Percentiles rank a stretch among this genome's conserved stretches.
Evolutionary conservation across 2,797 vertebrate genomes (phyloP).

Genomic region (Halcyon smyrnensis): DNA sequence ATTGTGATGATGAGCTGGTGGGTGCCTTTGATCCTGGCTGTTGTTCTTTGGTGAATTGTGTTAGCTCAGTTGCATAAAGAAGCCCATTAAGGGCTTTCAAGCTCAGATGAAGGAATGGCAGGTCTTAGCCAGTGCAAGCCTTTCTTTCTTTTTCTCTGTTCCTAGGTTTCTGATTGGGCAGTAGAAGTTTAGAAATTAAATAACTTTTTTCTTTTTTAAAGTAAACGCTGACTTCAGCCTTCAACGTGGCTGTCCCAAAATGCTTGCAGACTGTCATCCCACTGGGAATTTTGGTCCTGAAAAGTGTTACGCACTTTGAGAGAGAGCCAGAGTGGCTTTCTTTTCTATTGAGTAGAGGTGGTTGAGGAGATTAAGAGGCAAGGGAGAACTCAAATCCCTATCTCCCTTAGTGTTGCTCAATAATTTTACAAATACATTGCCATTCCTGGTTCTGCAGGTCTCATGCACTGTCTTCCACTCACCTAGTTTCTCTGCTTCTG

Average conservation of each 20-base stretch:
- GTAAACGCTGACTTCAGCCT: conserved; percentile 42
- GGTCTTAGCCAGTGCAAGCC: conserved; percentile 53
- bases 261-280: conserved; percentile 10
- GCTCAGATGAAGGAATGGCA: conserved; percentile 40
- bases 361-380: conserved; percentile 8
- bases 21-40: conserved; percentile 24
- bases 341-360: background rate
- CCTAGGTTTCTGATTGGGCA: conserved; percentile 69
- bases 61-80: conserved; percentile 66
- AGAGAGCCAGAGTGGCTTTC: background rate
- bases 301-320: background rate
- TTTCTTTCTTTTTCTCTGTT: conserved; percentile 47
- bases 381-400: background rate
- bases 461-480: background rate
- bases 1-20: background rate
- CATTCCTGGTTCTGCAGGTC: background rate
- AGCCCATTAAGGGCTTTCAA: conserved; percentile 45
- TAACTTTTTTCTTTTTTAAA: conserved; percentile 8
- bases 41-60: conserved; percentile 66
- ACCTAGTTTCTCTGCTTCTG: background rate
- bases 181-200: conserved; percentile 50
- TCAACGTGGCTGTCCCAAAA: background rate
- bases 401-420: background rate
- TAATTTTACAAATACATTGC: background rate
- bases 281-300: background rate